Evolutionary conservation across 1,140 invertebrate species (phyloP).

Genomic region (Sweltsa coloradensis): DNA sequence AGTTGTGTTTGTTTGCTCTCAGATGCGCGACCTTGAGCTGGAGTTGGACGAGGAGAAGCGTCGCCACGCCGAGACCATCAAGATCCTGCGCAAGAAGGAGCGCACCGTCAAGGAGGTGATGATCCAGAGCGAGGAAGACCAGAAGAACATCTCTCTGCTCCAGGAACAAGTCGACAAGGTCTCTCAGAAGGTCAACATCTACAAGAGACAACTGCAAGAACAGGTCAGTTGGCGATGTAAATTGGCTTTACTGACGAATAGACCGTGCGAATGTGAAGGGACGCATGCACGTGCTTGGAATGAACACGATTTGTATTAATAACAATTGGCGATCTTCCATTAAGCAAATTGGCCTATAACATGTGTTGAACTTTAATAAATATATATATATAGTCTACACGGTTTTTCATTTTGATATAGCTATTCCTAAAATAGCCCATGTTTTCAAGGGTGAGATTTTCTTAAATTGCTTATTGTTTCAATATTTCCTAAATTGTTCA

Average conservation of each 20-base stretch:
- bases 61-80: slow-evolving; percentile 88
- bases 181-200: slow-evolving; percentile 77
- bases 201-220: slow-evolving; percentile 91
- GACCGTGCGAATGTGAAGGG: too few species aligned
- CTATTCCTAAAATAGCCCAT: too few species aligned
- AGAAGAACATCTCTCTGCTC: slow-evolving; percentile 82
- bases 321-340: too few species aligned
- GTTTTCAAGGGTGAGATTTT: too few species aligned
- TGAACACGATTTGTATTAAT: too few species aligned
- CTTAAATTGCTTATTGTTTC: too few species aligned
- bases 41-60: slow-evolving; percentile 93
- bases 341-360: too few species aligned
- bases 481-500: too few species aligned
- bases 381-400: too few species aligned
- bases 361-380: too few species aligned
- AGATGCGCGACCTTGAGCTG: slow-evolving; percentile 85
- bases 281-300: too few species aligned
- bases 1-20: slow-evolving; percentile 2
- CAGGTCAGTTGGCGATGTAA: slow-evolving; percentile 48
- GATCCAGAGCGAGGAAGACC: slow-evolving; percentile 86
- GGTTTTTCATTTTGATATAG: too few species aligned
- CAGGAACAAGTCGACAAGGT: slow-evolving; percentile 83
- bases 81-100: slow-evolving; percentile 95
- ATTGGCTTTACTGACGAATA: slow-evolving; percentile 1
- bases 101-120: slow-evolving; percentile 87